Evolutionary conservation across 2,113 vertebrate genomes (phyloP), one percentile per base, ranked within the genome.

Genomic region (Tetrao urogallus): DNA sequence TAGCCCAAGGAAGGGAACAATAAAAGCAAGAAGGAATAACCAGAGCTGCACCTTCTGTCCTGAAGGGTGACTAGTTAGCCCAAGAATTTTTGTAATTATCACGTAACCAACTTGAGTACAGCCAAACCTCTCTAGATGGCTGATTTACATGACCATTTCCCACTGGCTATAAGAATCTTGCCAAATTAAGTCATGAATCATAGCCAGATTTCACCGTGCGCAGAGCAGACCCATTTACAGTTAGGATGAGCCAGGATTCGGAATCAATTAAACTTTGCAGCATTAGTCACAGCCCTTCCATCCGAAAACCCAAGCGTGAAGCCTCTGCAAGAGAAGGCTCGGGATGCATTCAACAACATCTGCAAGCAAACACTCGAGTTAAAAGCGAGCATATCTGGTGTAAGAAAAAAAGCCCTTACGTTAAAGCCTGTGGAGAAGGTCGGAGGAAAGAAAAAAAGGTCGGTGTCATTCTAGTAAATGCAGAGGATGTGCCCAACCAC

Each of bases 401-500:
- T 20, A 77, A 76, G 61, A n/a, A 85, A 69, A 69, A 89, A 90
- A 86, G 66, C 11, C 28, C 72, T 66, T 67, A 52, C 69, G 61
- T 73, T 60, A 92, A 58, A 75, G 66, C 50, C 43, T 65, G 88
- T 27, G 38, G 47, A 88, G 56, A 32, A 82, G 8, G 64, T 10
- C 6, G 11, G 32, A 42, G 17, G 48, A 32, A n/a, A 54, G 56
- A 70, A 6, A 15, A 15, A 8, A 43, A 76, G 20, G 8, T 63
- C 77, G 82, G 70, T 19, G 61, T 28, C 40, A 67, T 93, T 54
- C 69, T 36, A 86, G 52, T 69, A 95, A 86, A 81, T 78, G 79
- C 80, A 97, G 87, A 96, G 90, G 95, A 60, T 93, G 69, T 81
- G 88, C 80, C 70, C 65, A 69, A 96, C 86, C 90, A 94, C 78